Conservation (phyloP, 2,888 invertebrate genomes). For the Andrena bucephala region DNA sequence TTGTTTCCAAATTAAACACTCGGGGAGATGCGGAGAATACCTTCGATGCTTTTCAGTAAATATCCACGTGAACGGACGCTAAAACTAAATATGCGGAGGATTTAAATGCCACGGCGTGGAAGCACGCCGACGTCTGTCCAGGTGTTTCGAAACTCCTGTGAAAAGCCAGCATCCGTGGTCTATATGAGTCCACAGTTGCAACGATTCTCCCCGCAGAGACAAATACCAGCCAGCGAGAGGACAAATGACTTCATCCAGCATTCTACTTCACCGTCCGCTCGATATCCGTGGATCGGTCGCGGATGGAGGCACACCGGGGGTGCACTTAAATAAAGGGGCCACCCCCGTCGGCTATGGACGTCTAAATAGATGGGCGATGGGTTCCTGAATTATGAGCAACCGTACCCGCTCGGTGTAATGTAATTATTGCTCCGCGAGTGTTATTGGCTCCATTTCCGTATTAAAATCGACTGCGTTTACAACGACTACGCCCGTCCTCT, state of each 20-base stretch:
- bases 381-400: constrained; percentile 79
- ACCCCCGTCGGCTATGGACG: constrained; percentile 59
- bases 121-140: no score
- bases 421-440: constrained; percentile 76
- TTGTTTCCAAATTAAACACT: no score
- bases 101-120: no score
- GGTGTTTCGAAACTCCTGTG: no score
- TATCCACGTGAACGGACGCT: no score
- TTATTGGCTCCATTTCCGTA: constrained; percentile 77
- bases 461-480: constrained; percentile 76
- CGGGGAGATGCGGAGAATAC: no score
- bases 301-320: constrained; percentile 67
- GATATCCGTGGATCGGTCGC: constrained; percentile 72
- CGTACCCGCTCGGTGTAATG: constrained; percentile 67
- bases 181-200: background rate
- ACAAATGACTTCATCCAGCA: constrained; percentile 39
- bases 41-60: no score
- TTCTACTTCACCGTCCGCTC: constrained; percentile 18
- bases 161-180: background rate
- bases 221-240: constrained; percentile 2
- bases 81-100: no score
- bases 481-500: constrained; percentile 4
- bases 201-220: background rate
- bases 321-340: constrained; percentile 74
- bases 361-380: constrained; percentile 79